A percentile compares a stretch with the other conserved stretches of the same genome.
Evolutionary conservation across 35 echinoderm and acorn worm genomes (phyloP).

Genomic region (Antedon bifida): DNA sequence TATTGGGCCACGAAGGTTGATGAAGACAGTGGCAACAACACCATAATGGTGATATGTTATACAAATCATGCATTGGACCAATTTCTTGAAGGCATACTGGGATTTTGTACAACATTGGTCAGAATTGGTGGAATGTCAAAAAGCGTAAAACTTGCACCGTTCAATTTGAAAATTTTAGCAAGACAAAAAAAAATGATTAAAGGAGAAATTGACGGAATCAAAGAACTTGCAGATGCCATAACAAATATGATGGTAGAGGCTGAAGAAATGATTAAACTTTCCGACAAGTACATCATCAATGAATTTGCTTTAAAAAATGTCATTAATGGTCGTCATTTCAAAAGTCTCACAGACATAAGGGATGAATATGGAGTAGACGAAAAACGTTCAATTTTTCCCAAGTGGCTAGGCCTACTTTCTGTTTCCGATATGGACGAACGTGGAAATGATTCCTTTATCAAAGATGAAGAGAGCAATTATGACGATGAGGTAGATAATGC

Average conservation of each 20-base stretch:
- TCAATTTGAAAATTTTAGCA: conserved; percentile 5
- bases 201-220: background rate
- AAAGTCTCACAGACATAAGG: background rate
- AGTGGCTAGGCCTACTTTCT: background rate
- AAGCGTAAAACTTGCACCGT: conserved; percentile 18
- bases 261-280: background rate
- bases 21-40: background rate
- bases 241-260: background rate
- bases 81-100: conserved; percentile 69
- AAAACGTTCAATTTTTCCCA: background rate
- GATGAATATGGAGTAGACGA: background rate
- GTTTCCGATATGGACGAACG: too few species aligned
- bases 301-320: background rate
- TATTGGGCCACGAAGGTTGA: background rate
- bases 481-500: too few species aligned
- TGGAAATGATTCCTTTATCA: too few species aligned
- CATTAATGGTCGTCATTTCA: background rate
- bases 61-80: conserved; percentile 96
- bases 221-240: background rate
- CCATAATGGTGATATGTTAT: conserved; percentile 73
- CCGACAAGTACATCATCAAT: background rate
- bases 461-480: too few species aligned
- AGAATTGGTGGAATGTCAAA: conserved; percentile 43
- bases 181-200: background rate
- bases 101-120: conserved; percentile 22